These are phyloP conservation scores for Melinaea marsaeus DNA, from an alignment of 2,888 invertebrate genomes.

Conservation along the genomic window DNA sequence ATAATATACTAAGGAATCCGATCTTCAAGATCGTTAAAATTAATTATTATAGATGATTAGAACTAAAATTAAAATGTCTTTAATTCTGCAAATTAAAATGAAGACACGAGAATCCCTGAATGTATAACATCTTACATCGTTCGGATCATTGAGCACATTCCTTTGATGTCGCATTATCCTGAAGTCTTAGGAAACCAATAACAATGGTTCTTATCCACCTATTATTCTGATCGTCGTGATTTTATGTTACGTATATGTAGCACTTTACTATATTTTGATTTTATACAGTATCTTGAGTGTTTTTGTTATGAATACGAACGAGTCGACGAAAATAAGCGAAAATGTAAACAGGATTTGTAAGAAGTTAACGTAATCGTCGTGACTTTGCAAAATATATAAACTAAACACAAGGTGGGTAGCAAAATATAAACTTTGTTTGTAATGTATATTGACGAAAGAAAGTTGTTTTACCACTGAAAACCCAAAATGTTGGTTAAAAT, in stretches of 20 bases:
- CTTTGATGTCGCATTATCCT: slow-evolving; percentile 17
- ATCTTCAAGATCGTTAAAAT: background rate
- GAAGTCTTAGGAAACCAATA: slow-evolving; percentile 15
- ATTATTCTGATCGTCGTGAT: background rate
- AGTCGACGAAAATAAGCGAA: too few species aligned
- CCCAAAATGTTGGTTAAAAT: too few species aligned
- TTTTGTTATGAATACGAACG: background rate
- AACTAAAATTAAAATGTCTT: background rate
- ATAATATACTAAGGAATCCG: too few species aligned
- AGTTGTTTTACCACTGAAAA: too few species aligned
- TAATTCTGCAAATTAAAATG: too few species aligned
- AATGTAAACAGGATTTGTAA: too few species aligned
- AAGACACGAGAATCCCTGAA: background rate
- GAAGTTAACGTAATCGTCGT: too few species aligned
- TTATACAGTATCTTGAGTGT: background rate
- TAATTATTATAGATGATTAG: background rate
- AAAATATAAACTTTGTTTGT: too few species aligned
- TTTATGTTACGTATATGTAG: background rate
- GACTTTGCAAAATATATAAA: too few species aligned
- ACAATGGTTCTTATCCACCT: slow-evolving; percentile 10
- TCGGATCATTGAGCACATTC: slow-evolving; percentile 13
- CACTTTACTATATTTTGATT: background rate
- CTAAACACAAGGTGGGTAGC: too few species aligned
- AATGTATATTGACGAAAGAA: too few species aligned
- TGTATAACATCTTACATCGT: slow-evolving; percentile 2